These are phyloP conservation scores for Zelostemma sp. DNA, from an alignment of 1,140 invertebrate genomes.

Conservation along the genomic window DNA sequence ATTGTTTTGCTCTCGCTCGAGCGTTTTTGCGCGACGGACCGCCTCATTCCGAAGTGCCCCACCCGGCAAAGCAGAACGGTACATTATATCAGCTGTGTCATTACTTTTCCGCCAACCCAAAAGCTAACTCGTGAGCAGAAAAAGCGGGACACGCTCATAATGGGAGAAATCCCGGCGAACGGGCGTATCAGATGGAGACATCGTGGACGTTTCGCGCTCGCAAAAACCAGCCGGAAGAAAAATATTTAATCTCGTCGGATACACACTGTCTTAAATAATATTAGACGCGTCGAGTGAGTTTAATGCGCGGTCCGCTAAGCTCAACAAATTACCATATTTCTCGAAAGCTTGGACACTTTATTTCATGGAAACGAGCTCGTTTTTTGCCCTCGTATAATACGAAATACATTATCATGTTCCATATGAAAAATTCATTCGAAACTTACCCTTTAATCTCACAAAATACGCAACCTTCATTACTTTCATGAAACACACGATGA, in stretches of 20 bases:
- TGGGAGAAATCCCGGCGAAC: constrained; percentile 57
- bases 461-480: too few relatives aligned
- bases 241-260: constrained; percentile 35
- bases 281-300: constrained; percentile 15
- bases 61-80: constrained; percentile 57
- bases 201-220: constrained; percentile 29
- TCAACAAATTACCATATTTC: constrained; percentile 26
- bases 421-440: too few relatives aligned
- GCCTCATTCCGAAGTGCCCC: constrained; percentile 53
- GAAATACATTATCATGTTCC: neutral
- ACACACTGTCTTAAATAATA: constrained; percentile 21
- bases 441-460: too few relatives aligned
- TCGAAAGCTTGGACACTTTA: neutral
- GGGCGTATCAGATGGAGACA: constrained; percentile 37
- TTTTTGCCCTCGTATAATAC: neutral
- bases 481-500: too few relatives aligned
- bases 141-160: constrained; percentile 59
- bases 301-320: neutral
- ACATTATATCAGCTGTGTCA: constrained; percentile 64
- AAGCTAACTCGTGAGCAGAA: constrained; percentile 44
- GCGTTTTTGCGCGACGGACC: constrained; percentile 34
- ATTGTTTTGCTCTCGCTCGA: constrained; percentile 24
- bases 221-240: constrained; percentile 38
- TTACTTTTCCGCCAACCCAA: constrained; percentile 59
- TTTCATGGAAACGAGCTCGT: constrained; percentile 1